Base-by-base conservation (phyloP, 2,113 vertebrate species). In the Trogon melanurus region DNA sequence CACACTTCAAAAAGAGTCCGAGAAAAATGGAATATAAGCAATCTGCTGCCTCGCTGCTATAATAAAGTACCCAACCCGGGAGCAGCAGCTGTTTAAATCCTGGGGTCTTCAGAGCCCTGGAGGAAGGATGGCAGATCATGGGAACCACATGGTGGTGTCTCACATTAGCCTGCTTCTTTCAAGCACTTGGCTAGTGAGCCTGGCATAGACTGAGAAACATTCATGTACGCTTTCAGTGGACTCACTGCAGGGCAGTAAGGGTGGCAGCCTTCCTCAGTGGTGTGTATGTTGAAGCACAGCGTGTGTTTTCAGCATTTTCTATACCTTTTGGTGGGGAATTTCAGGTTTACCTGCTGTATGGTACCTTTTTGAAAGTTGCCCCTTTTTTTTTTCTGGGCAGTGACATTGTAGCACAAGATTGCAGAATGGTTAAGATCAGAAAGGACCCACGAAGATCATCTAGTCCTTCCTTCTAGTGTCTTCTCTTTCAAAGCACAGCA, bases 1-100 rank as follows among this genome's bases (percentile, higher is more conserved):
- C 94, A 86, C 91, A 93, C 89, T 91, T 93, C 23, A 69, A 75
- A 94, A 95, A 76, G 93, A 95, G 91, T 96, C 93, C 47, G 54
- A 96, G 81, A 85, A 91, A 95, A 95, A 88, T n/a, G 41, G 78
- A 76, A 89, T 75, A 94, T 79, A 94, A 91, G 84, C 94, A 94
- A 75, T 94, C 87, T 95, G 91, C 78, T 89, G 70, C 81, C 74
- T 95, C 4, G 2, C 66, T 94, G 89, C 84, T 92, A 23, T 65
- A 65, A 89, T 91, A 85, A 72, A 89, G 17, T 53, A 65, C 75
- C 4, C 60, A 74, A 85, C 79, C 86, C 41, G 13, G 41, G 41
- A 41, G 41, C 41, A 41, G 41, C 65, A 87, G 89, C 73, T 93
- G 72, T 92, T 95, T 92, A 89, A 93, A 86, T 92, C 45, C 41